Percentiles rank a stretch among this genome's conserved stretches.
Evolutionary conservation across 2,113 vertebrate species (phyloP).

Genomic region (Chloebia gouldiae): DNA sequence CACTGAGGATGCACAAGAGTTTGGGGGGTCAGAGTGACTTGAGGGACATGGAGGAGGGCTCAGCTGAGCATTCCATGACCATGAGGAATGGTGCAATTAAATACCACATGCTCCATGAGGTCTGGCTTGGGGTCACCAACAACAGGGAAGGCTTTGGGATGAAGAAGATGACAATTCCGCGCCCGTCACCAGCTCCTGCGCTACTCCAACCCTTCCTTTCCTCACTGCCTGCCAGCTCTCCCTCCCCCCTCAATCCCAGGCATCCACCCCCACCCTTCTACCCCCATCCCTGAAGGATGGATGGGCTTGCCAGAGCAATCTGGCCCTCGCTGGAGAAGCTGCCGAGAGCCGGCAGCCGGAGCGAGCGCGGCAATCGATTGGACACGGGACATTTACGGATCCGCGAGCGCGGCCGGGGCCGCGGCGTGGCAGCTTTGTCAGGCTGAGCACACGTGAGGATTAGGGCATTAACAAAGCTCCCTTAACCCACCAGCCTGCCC

Average conservation of each 20-base stretch:
- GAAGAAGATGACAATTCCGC: rapidly evolving
- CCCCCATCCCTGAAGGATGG: constrained; percentile 16
- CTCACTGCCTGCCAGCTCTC: neutral
- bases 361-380: constrained; percentile 56
- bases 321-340: constrained; percentile 18
- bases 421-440: constrained; percentile 37
- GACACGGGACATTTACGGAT: constrained; percentile 59
- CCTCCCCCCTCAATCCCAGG: neutral
- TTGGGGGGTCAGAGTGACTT: neutral
- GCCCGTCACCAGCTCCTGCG: neutral
- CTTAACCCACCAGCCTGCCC: constrained; percentile 43
- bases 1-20: rapidly evolving
- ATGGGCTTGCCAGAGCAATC: constrained; percentile 62
- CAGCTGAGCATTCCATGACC: neutral
- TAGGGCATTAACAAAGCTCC: constrained; percentile 55
- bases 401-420: neutral
- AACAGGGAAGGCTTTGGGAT: neutral
- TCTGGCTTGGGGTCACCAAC: neutral
- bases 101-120: neutral
- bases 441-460: constrained; percentile 50
- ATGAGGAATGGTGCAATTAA: rapidly evolving
- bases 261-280: constrained; percentile 16
- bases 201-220: neutral
- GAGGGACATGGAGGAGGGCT: neutral
- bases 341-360: neutral